Evolutionary conservation across 2,888 invertebrate species (phyloP), one percentile per base, ranked within the genome.

Genomic region (Netelia virgata): DNA sequence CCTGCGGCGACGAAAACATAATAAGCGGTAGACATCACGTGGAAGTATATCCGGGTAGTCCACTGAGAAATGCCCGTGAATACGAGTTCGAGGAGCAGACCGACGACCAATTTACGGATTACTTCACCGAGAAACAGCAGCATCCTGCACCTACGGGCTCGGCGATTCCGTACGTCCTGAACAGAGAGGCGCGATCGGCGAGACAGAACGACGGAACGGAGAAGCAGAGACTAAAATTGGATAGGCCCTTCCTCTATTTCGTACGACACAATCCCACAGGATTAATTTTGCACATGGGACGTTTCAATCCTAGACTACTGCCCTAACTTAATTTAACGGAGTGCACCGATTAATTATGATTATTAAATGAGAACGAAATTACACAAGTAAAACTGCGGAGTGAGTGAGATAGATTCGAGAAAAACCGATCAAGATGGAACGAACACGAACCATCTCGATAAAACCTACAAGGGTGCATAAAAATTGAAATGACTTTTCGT

Each of bases 201-300:
- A 88, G 88, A 83, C 89, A 90, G 20, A 86, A 85, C 43, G 88
- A 92, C 43, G 50, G 89, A 18, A 89, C 91, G 10, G 96, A 97
- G 70, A 94, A 95, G 18, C 97, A 97, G 5, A 95, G 97, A 91
- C 94, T 98, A 91, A 96, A 97, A 89, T 97, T 97, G 92, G 98
- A 98, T 90, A 95, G 97, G 91, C 98, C 98, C 0, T 98, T 98
- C 95, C 94, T 98, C 36, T 98, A 97, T 93, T 97, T 97, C 89
- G 97, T 98, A 14, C 95, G 98, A 91, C 98, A 98, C 93, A 98
- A 98, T 93, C 98, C 98, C 1, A 97, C 98, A n/a, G 98, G 98
- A 84, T 96, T 98, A 94, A 97, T 98, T 90, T 94, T 98, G 73
- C 97, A 97, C 92, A 97, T 97, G 95, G 98, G 98, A 59, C 95